Evolutionary conservation across 2,797 vertebrate species (phyloP).

Genomic region (Morus bassanus): DNA sequence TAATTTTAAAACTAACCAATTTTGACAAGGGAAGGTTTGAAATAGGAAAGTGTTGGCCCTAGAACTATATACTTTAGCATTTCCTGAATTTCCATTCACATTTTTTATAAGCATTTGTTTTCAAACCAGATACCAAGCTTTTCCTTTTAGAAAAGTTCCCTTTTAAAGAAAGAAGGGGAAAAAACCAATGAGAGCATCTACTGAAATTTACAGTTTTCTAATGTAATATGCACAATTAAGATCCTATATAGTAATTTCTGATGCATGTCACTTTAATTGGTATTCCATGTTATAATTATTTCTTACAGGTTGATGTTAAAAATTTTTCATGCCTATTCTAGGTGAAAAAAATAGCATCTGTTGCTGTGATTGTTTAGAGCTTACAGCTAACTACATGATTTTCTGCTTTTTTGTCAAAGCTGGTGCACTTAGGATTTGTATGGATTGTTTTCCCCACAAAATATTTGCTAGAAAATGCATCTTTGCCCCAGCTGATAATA

Average conservation of each 20-base stretch:
- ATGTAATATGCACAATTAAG: neutral
- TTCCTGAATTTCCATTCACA: neutral
- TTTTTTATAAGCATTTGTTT: neutral
- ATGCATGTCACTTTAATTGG: neutral
- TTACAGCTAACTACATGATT: neutral
- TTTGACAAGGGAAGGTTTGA: neutral
- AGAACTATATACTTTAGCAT: neutral
- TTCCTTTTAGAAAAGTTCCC: neutral
- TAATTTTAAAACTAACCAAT: neutral
- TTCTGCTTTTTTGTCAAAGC: neutral
- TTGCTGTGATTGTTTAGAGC: neutral
- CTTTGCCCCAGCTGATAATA: neutral
- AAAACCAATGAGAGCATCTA: neutral
- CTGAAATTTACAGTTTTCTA: neutral
- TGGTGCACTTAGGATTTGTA: neutral
- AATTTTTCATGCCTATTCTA: neutral
- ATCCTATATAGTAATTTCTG: neutral
- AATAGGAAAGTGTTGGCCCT: neutral
- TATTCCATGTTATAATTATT: neutral
- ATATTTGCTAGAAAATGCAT: neutral
- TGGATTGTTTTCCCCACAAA: neutral
- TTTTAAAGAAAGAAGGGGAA: neutral
- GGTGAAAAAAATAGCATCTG: neutral
- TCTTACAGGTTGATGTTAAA: neutral
- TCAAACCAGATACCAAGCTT: neutral